Evolutionary conservation across 92 coral and sea anemone species (phyloP), one percentile per base, ranked within the genome.

Genomic region (Chrysogorgia sp.): DNA sequence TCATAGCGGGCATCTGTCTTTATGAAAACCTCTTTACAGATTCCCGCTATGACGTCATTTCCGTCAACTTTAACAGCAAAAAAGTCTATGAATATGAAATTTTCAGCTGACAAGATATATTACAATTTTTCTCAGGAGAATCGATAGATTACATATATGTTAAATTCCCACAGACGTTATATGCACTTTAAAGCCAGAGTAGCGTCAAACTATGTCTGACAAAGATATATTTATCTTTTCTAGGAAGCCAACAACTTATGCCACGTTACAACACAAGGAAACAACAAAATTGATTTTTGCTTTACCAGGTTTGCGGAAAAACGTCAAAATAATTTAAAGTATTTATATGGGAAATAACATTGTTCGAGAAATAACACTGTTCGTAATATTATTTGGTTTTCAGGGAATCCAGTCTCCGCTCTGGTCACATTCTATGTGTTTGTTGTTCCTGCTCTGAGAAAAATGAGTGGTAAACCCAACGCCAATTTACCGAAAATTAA

Each of bases 401-500:
- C 83, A 90, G 94, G 98, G 47, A 94, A 94, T 86, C 98, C 98
- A 33, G 98, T 94, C 22, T 94, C 98, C 7, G 98, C 98, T 12
- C 79, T 94, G 63, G 98, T 94, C 43, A 94, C 98, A 3, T 94
- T 94, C 80, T 83, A 94, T 74, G 74, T 94, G 63, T 94, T 94
- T 80, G 98, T 91, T 30, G 85, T 91, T 25, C 97, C 98, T 35
- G 97, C 98, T 0, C 58, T 94, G 61, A 85, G 91, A 28, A 91
- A 94, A 63, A 71, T 94, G 97, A 69, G 91, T 25, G 98, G 98
- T 24, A 77, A 74, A 53, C 79, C 72, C 12, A 68, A 82, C 8
- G 92, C 92, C 62, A 80, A 84, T 74, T 66, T 88, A 20, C 90
- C 97, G 13, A 90, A 67, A 52, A 81, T 91, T 22, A 92, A 89